Evolutionary conservation across 1,140 invertebrate genomes (phyloP).

Genomic region (Drosophila baimaii): DNA sequence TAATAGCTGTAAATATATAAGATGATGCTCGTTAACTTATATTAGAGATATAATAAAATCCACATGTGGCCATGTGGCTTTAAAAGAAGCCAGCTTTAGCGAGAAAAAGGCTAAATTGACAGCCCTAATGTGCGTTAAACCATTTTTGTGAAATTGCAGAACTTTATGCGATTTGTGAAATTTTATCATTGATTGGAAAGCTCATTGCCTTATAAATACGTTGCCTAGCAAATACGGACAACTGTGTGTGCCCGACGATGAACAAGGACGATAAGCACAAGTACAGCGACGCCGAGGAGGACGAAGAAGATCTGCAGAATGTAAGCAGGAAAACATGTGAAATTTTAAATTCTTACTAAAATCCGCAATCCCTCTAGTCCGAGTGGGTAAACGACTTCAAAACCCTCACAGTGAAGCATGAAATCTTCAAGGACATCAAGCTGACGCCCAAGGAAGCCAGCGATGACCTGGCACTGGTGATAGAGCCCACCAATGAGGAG

Average conservation of each 20-base stretch:
- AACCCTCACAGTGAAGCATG: conserved; percentile 65
- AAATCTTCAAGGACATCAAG: conserved; percentile 61
- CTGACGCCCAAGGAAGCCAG: conserved; percentile 43
- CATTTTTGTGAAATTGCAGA: conserved; percentile 28
- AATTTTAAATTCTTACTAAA: not conserved
- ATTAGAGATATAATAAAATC: no score
- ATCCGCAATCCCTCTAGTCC: conserved; percentile 27
- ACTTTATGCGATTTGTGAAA: not conserved
- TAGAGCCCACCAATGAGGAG: conserved; percentile 30
- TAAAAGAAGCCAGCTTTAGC: no score
- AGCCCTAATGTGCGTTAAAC: no score
- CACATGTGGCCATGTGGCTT: no score
- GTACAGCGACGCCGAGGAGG: conserved; percentile 79
- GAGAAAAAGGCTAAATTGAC: no score
- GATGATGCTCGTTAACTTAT: no score
- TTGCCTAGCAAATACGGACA: not conserved
- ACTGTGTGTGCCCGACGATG: conserved; percentile 33
- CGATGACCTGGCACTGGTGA: conserved; percentile 50
- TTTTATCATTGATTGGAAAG: not conserved
- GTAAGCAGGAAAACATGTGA: conserved; percentile 31
- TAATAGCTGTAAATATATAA: no score
- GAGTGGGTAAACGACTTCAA: conserved; percentile 69
- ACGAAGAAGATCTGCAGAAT: conserved; percentile 52
- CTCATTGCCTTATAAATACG: conserved; percentile 14
- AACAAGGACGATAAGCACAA: conserved; percentile 64